Evolutionary conservation across 2,797 vertebrate species (phyloP), one percentile per base, ranked within the genome.

Genomic region (Diplodus puntazzo): DNA sequence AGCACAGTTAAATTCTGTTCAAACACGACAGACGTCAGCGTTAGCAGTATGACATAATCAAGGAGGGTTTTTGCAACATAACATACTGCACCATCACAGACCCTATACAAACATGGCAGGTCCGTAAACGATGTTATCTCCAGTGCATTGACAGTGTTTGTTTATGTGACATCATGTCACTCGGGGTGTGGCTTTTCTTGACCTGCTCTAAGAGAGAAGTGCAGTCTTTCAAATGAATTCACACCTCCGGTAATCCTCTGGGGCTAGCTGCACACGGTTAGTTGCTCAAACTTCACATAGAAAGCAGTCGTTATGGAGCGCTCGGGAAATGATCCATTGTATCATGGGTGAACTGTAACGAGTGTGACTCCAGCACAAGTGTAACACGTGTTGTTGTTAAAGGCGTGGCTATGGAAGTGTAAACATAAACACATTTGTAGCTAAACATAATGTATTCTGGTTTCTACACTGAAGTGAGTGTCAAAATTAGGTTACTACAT

Each of bases 111-210:
- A 84, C 65, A 80, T 68, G 30, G n/a, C 4, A 70, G 17, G 14
- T 39, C 27, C 57, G 68, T 49, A 84, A 85, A 85, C 75, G 75
- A 5, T 20, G 67, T 68, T 68, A 75, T 80, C 25, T 68, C 48
- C 39, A 18, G 27, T 30, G 25, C 0, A 3, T 14, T 53, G 63
- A 81, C 75, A 60, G 74, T 11, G 4, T 69, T 70, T 72, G 61
- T 67, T 80, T 49, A 18, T 64, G 25, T 85, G 63, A 81, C 77
- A 77, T 85, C 43, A 70, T 64, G 59, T 69, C 75, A 54, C 42
- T 73, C 49, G 23, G 74, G 80, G 84, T 62, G 82, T 86, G 82
- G 54, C 58, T 83, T 83, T 43, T 39, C 53, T 61, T 74, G 66
- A 61, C 50, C 53, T 55, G n/a, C 69, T 69, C 18, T 69, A n/a